These are phyloP conservation scores for Lathamus discolor DNA, from an alignment of 2,113 vertebrate species.

Conservation along the genomic window DNA sequence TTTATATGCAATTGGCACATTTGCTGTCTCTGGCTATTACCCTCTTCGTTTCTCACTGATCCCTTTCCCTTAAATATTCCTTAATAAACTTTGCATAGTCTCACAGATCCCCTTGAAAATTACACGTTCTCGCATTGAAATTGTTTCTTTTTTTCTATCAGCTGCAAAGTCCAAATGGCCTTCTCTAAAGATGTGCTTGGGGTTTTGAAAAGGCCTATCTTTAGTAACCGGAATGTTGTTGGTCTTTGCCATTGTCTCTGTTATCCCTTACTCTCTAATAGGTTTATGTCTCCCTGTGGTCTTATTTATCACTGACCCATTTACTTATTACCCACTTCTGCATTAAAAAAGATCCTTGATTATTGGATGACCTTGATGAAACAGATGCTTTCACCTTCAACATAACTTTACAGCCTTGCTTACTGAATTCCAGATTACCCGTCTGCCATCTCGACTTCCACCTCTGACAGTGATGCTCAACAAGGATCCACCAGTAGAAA, in stretches of 20 bases:
- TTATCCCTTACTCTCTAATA: neutral
- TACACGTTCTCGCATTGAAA: neutral
- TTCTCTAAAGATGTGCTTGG: neutral
- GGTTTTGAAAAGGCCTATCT: neutral
- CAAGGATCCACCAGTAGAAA: neutral
- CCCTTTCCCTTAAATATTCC: neutral
- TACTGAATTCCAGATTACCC: neutral
- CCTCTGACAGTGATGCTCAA: neutral
- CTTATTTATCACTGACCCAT: neutral
- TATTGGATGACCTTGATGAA: neutral
- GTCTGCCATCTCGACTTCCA: neutral
- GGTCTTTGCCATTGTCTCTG: neutral
- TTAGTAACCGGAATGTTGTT: neutral
- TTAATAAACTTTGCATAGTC: neutral
- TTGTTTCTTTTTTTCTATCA: neutral
- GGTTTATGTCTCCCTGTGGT: neutral
- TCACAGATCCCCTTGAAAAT: neutral
- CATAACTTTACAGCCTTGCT: neutral
- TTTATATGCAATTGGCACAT: neutral
- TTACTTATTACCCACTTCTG: neutral
- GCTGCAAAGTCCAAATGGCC: neutral
- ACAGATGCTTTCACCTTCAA: neutral
- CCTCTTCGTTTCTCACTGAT: neutral
- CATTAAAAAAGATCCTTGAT: neutral
- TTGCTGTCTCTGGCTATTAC: neutral